Percentiles rank a stretch among this genome's conserved stretches.
Evolutionary conservation across 2,797 vertebrate species (phyloP).

Genomic region (Typhlichthys subterraneus): DNA sequence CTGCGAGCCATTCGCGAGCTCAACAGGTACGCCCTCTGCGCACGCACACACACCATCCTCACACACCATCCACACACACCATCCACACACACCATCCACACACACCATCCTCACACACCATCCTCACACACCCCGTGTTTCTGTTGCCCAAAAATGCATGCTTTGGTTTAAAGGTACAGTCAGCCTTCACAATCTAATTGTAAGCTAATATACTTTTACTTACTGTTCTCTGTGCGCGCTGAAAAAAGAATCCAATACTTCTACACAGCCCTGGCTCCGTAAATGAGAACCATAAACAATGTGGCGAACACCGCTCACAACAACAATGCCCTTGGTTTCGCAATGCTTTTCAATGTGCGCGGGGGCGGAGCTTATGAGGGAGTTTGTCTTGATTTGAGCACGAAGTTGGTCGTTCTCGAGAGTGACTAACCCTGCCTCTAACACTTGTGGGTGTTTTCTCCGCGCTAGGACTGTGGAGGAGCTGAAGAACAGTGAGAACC

Average conservation of each 20-base stretch:
- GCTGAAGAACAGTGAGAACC: slow-evolving; percentile 95
- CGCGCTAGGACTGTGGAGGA: slow-evolving; percentile 92
- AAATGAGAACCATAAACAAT: no score
- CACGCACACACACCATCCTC: background rate
- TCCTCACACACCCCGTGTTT: background rate
- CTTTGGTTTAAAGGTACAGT: background rate
- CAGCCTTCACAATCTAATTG: background rate
- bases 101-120: background rate
- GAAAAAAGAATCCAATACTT: no score
- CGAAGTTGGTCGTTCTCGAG: no score
- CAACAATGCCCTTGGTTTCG: no score
- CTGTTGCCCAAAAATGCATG: background rate
- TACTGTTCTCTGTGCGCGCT: no score
- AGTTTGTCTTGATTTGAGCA: no score
- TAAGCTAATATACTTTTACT: no score
- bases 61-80: background rate
- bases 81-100: background rate
- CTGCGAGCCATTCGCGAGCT: slow-evolving; percentile 95
- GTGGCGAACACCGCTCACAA: no score
- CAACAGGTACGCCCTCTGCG: slow-evolving; percentile 82
- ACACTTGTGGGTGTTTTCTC: slow-evolving; percentile 11
- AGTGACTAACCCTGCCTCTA: no score
- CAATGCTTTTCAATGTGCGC: no score
- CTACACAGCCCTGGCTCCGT: no score
- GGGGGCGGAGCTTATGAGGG: no score